These are phyloP conservation scores for Andinoacara biseriatus DNA, from an alignment of 2,113 vertebrate species.

Conservation along the genomic window DNA sequence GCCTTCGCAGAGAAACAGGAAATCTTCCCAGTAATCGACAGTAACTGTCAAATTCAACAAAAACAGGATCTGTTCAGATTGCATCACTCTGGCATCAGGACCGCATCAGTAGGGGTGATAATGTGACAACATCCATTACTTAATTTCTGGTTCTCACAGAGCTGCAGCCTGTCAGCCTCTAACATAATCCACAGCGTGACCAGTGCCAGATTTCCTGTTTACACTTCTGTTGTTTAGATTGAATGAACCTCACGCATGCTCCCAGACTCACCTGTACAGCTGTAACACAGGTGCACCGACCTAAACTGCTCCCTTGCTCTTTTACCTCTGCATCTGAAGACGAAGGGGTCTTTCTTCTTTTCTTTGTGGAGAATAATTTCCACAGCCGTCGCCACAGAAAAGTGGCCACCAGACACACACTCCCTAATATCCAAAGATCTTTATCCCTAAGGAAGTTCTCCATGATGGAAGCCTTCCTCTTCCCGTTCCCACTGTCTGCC, in stretches of 20 bases:
- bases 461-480: constrained; percentile 74
- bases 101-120: background rate
- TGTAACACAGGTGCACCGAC: constrained; percentile 4
- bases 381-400: constrained; percentile 86
- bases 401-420: constrained; percentile 86
- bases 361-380: constrained; percentile 81
- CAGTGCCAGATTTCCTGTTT: background rate
- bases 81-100: background rate
- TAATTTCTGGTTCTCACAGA: constrained; percentile 8
- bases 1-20: too few relatives aligned
- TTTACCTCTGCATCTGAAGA: constrained; percentile 84
- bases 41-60: background rate
- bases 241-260: background rate
- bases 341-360: constrained; percentile 70
- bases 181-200: background rate
- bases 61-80: background rate
- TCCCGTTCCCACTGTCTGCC: constrained; percentile 17
- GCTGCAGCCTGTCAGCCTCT: background rate
- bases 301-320: background rate
- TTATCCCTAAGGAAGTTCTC: constrained; percentile 83
- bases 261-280: background rate
- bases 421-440: constrained; percentile 87
- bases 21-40: background rate
- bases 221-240: background rate
- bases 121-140: background rate